Percentiles rank a stretch among this genome's conserved stretches.
These are phyloP conservation scores for Myoxocephalus aenaeus DNA, from an alignment of 2,797 vertebrate species.

Conservation along the genomic window DNA sequence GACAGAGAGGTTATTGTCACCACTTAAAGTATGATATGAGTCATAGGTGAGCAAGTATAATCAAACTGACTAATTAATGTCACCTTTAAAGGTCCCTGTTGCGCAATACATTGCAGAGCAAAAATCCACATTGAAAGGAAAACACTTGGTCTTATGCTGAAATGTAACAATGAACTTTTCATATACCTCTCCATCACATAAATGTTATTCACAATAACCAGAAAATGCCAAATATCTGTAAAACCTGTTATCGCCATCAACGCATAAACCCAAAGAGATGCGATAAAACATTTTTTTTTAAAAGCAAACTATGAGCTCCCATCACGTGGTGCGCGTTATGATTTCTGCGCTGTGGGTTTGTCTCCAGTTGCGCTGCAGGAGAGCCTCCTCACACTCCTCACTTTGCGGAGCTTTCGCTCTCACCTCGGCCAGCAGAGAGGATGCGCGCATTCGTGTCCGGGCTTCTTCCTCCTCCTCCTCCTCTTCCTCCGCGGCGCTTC, in stretches of 20 bases:
- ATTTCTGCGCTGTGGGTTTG: slow-evolving; percentile 37
- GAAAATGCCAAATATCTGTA: slow-evolving; percentile 3
- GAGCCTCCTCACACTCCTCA: slow-evolving; percentile 22
- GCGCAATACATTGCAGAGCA: not conserved
- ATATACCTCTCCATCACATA: not conserved
- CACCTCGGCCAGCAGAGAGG: slow-evolving; percentile 25
- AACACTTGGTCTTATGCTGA: not conserved
- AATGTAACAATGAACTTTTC: not conserved
- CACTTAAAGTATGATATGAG: not conserved
- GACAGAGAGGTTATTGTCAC: not conserved
- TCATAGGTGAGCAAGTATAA: not conserved
- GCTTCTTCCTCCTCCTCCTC: slow-evolving; percentile 11
- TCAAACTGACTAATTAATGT: not conserved
- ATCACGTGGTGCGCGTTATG: slow-evolving; percentile 72
- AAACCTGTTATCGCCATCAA: not conserved
- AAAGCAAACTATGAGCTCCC: not conserved
- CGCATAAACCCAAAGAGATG: not conserved
- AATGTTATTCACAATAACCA: not conserved
- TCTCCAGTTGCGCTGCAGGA: slow-evolving; percentile 39
- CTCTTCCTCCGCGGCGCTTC: slow-evolving; percentile 25
- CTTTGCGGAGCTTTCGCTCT: slow-evolving; percentile 42
- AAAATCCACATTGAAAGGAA: not conserved
- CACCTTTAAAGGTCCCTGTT: not conserved
- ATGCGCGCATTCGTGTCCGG: slow-evolving; percentile 44
- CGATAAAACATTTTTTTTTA: not conserved